These are phyloP conservation scores for Petrosia ficiformis DNA, from an alignment of 37 sponge, comb jelly and placozoan genomes.

Conservation along the genomic window DNA sequence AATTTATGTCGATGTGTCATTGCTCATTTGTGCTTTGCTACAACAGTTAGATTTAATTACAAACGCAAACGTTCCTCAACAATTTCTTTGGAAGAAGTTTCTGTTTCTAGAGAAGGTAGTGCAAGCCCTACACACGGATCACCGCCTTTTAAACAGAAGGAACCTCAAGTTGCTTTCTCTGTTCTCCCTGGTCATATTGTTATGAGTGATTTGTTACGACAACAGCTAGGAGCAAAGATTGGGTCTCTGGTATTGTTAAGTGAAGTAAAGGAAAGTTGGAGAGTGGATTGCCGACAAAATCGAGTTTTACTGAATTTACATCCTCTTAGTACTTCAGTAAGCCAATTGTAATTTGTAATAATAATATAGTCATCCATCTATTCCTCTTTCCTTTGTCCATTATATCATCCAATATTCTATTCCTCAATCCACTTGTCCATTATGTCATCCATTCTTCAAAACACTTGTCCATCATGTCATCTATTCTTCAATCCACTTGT, in stretches of 20 bases:
- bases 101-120: neutral
- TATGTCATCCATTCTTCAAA: too few relatives aligned
- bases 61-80: neutral
- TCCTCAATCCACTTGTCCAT: too few relatives aligned
- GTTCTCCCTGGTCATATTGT: slow-evolving; percentile 68
- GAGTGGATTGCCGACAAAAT: neutral
- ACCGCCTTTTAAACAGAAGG: neutral
- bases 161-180: neutral
- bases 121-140: neutral
- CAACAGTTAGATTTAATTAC: neutral
- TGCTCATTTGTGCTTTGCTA: slow-evolving; percentile 14
- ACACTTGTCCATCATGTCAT: too few relatives aligned
- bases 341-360: too few relatives aligned
- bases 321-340: neutral
- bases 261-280: slow-evolving; percentile 28
- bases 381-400: too few relatives aligned
- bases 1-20: neutral
- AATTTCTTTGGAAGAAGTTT: neutral
- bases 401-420: too few relatives aligned
- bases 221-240: slow-evolving; percentile 36
- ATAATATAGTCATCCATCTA: too few relatives aligned
- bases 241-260: slow-evolving; percentile 34
- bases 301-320: neutral
- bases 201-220: slow-evolving; percentile 58
- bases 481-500: too few relatives aligned